Evolutionary conservation across 2,797 vertebrate species (phyloP), one percentile per base, ranked within the genome.

Genomic region (Crossoptilon crossoptilon): DNA sequence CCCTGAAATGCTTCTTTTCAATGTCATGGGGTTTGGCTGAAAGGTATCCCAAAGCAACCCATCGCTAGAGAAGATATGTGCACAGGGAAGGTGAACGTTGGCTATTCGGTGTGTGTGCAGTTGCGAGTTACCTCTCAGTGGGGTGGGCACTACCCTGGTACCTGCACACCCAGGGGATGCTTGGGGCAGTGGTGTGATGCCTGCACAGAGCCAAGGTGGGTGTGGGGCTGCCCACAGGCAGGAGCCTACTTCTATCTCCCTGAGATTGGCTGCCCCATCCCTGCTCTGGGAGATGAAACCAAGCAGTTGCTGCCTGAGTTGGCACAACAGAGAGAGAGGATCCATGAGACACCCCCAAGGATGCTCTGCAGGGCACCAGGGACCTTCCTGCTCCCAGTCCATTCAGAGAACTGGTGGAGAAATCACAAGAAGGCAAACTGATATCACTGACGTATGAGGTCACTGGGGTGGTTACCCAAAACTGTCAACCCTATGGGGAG

Each of bases 61-160:
- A 15, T 33, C 21, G 1, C 59, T 14, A 7, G 29, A 41, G 49
- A 29, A 75, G 67, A 29, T 1, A 8, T 8, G 19, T 2, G 11
- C 6, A 0, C 1, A 21, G 24, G 21, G 14, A 62, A 67, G 69
- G 22, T 14, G 21, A 23, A 12, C 6, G 37, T 4, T 46, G 41
- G n/a, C 24, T 12, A 35, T 26, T 15, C 15, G 53, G 22, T 0
- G 0, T 29, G 35, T 33, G 14, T 31, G 9, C 41, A 70, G 62
- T 44, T 41, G 62, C 21, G 29, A 31, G 53, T 9, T 19, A 24
- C 22, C 9, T 0, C 0, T 24, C 6, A 6, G 1, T 74, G 62
- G 35, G 16, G 14, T 31, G 23, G 26, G 37, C 8, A 6, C 60
- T 41, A 11, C 37, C 37, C 37, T 63, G 60, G 37, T 56, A 58